Conservation (phyloP, 2,113 vertebrate genomes). For the Atlantisia rogersi region DNA sequence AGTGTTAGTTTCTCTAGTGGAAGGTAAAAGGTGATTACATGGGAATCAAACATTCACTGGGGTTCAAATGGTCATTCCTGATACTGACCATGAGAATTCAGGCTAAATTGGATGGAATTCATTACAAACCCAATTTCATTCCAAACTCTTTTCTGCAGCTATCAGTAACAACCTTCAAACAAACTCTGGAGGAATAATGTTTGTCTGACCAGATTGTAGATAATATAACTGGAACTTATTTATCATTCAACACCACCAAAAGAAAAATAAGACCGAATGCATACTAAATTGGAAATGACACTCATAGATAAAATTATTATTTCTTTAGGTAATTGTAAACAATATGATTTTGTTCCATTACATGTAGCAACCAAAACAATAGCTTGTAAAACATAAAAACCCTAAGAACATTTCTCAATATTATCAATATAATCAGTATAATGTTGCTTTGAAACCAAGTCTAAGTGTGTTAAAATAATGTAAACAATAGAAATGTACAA, state of each 20-base stretch:
- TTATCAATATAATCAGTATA: not conserved
- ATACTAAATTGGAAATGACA: not conserved
- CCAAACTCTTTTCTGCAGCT: not conserved
- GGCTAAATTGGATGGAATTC: not conserved
- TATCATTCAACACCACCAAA: not conserved
- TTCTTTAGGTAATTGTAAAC: not conserved
- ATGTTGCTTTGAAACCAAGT: not conserved
- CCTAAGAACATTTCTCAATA: not conserved
- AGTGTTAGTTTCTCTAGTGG: not conserved
- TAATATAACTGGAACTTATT: not conserved
- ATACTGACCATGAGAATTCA: not conserved
- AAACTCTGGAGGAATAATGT: not conserved
- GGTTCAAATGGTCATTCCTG: not conserved
- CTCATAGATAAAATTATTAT: not conserved
- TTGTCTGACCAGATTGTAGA: not conserved
- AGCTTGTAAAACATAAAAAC: not conserved
- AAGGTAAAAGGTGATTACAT: not conserved
- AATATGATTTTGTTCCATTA: not conserved
- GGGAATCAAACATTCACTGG: not conserved
- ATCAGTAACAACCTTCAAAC: not conserved
- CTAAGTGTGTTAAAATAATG: not conserved
- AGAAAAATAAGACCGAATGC: not conserved
- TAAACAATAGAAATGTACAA: not conserved
- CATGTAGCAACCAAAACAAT: not conserved
- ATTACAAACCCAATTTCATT: not conserved